These are phyloP conservation scores for Piprites chloris DNA, from an alignment of 2,113 vertebrate genomes.

Conservation along the genomic window DNA sequence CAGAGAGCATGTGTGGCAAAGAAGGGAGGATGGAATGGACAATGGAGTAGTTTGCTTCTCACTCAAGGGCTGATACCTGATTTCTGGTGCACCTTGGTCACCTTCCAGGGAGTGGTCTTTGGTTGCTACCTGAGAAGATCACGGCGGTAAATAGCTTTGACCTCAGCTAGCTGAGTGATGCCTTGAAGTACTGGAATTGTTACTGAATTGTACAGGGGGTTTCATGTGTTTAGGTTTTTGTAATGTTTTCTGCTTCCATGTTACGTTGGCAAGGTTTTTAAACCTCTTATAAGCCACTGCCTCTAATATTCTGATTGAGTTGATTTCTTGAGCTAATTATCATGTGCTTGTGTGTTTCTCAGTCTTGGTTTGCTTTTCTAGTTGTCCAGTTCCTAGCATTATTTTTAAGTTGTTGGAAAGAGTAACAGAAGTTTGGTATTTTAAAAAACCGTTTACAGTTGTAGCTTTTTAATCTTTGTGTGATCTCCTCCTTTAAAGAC, in stretches of 20 bases:
- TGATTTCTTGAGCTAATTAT: neutral
- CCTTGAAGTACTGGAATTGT: neutral
- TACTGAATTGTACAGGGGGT: neutral
- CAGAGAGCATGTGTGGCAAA: fast-evolving
- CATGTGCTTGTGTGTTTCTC: neutral
- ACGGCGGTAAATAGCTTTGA: neutral
- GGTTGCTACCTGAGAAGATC: neutral
- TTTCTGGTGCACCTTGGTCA: neutral
- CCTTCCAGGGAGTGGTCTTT: neutral
- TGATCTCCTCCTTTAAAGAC: neutral
- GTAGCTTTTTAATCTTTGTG: neutral
- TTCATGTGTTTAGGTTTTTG: neutral
- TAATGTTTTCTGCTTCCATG: neutral
- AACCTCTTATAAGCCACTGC: neutral
- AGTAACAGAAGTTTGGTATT: neutral
- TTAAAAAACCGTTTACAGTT: neutral
- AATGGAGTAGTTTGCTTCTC: neutral
- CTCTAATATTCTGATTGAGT: neutral
- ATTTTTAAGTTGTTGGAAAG: neutral
- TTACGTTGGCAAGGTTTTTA: neutral
- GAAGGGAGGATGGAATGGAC: neutral
- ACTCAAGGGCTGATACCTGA: neutral
- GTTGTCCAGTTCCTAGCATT: neutral
- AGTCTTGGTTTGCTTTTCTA: neutral
- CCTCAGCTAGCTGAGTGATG: neutral